Evolutionary conservation across 2,113 vertebrate species (phyloP).

Genomic region (Emydocephalus ijimae): DNA sequence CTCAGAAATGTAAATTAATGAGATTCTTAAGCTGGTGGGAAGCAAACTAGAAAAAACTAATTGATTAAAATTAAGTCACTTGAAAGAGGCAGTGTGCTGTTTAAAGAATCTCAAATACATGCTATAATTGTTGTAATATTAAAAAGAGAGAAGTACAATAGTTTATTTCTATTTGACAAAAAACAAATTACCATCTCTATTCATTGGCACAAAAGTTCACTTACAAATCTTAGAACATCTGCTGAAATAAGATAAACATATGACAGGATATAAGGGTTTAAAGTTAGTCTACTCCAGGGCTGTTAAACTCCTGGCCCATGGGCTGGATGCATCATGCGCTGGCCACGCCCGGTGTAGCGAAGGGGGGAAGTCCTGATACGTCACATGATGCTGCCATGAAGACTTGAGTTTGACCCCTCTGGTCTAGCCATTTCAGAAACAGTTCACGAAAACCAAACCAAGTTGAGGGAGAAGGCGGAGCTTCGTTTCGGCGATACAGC

Average conservation of each 20-base stretch:
- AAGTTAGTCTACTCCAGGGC: neutral
- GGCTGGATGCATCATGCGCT: too few relatives aligned
- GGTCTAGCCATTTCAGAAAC: neutral
- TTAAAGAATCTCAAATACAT: neutral
- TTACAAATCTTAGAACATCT: neutral
- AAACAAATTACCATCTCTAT: neutral
- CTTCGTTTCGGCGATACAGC: too few relatives aligned
- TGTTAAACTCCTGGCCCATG: too few relatives aligned
- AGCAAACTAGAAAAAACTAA: neutral
- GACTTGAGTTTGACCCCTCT: too few relatives aligned
- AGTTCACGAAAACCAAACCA: neutral
- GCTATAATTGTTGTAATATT: neutral
- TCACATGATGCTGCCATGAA: too few relatives aligned
- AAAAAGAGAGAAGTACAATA: neutral
- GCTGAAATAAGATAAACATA: neutral
- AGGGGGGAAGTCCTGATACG: too few relatives aligned
- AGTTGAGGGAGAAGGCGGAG: too few relatives aligned
- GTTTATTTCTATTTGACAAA: neutral
- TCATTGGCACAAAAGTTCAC: neutral
- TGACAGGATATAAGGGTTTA: neutral
- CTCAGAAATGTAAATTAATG: neutral
- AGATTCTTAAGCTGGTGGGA: neutral
- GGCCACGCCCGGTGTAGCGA: too few relatives aligned
- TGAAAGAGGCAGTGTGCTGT: neutral
- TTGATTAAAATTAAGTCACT: neutral